Percentiles rank a stretch among this genome's conserved stretches.
These are phyloP conservation scores for Oreochromis tanganicae DNA, from an alignment of 2,113 vertebrate genomes.

Conservation along the genomic window DNA sequence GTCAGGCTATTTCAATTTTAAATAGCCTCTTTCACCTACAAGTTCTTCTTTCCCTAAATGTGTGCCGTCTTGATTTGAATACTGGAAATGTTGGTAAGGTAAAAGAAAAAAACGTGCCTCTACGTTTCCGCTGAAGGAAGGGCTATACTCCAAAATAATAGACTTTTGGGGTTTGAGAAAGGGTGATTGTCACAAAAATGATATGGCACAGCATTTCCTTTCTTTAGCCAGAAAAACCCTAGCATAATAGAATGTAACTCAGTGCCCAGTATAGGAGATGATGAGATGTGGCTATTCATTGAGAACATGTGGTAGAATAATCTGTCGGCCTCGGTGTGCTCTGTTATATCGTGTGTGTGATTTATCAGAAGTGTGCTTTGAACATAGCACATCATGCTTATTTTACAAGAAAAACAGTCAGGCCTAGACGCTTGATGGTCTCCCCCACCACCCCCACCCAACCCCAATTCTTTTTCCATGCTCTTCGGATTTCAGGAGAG, in stretches of 20 bases:
- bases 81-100: neutral
- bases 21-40: constrained; percentile 32
- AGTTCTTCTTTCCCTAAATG: constrained; percentile 7
- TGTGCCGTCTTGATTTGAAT: constrained; percentile 12
- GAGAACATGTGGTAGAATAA: neutral
- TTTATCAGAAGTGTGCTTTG: neutral
- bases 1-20: constrained; percentile 50
- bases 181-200: neutral
- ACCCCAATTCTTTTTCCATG: constrained; percentile 70
- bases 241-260: neutral
- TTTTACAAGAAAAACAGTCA: constrained; percentile 67
- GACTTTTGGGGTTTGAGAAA: neutral
- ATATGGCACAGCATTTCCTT: neutral
- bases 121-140: neutral
- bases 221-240: neutral
- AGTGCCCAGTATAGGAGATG: neutral
- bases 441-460: constrained; percentile 39
- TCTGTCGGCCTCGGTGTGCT: neutral
- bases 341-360: neutral
- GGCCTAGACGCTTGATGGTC: constrained; percentile 52
- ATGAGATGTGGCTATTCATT: neutral
- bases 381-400: neutral
- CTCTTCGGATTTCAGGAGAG: constrained; percentile 85
- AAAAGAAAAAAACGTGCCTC: neutral
- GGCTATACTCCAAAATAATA: neutral